A percentile compares a stretch with the other conserved stretches of the same genome.
Evolutionary conservation across 2,113 vertebrate genomes (phyloP).

Genomic region (Cervus canadensis): DNA sequence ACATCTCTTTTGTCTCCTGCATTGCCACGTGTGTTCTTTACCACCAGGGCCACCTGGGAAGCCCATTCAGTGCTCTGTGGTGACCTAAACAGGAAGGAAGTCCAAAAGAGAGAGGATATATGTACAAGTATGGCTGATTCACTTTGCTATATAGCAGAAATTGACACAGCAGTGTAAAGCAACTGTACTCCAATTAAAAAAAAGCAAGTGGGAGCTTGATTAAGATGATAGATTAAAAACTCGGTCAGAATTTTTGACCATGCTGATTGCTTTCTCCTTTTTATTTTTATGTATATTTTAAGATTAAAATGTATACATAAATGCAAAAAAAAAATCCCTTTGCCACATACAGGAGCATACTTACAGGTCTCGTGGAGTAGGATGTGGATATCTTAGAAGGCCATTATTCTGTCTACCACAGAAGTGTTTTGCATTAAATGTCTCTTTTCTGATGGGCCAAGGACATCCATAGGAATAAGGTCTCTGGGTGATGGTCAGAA

Average conservation of each 20-base stretch:
- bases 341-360: fast-evolving
- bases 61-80: background rate
- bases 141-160: background rate
- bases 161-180: background rate
- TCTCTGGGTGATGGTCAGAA: background rate
- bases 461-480: background rate
- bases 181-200: background rate
- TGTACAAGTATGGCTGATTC: background rate
- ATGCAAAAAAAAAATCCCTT: background rate
- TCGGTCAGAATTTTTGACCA: background rate
- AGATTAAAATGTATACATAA: background rate
- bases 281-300: background rate
- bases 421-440: background rate
- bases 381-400: background rate
- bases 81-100: background rate
- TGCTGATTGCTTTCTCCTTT: background rate
- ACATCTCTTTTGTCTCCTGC: background rate
- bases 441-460: background rate
- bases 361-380: background rate
- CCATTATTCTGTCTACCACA: background rate
- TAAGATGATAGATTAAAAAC: background rate
- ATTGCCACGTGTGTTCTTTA: background rate
- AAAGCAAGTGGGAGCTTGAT: background rate
- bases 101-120: background rate
- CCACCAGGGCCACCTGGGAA: background rate